phyloP scores from a whole-genome alignment of 2,797 vertebrate genomes.

The Macrochelys suwanniensis region DNA sequence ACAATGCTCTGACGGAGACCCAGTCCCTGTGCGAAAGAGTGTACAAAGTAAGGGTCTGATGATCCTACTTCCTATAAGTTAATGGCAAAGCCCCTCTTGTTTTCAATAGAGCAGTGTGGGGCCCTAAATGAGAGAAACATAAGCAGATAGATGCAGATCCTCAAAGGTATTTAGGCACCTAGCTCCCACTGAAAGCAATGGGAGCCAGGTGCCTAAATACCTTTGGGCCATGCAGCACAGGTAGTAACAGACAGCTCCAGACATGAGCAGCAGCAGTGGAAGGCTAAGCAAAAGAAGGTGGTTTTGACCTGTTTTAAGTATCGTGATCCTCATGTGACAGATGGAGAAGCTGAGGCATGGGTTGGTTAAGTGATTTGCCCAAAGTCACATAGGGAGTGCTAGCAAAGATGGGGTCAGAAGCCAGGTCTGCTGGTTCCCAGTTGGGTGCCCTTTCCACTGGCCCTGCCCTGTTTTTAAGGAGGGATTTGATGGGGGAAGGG shows the following conservation, averaged over 20 bases:
- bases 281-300: not conserved
- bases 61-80: not conserved
- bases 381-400: not conserved
- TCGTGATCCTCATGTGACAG: not conserved
- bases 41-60: not conserved
- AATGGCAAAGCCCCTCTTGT: not conserved
- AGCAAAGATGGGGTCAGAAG: not conserved
- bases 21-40: not conserved
- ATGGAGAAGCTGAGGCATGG: not conserved
- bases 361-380: not conserved
- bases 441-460: not conserved
- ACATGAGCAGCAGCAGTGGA: not conserved
- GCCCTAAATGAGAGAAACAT: not conserved
- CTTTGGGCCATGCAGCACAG: not conserved
- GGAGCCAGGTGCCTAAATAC: not conserved
- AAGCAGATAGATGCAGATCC: not conserved
- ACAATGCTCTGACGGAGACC: not conserved
- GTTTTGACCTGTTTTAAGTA: accelerated
- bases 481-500: not conserved
- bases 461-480: not conserved
- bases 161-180: not conserved
- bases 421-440: not conserved
- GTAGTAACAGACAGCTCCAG: not conserved
- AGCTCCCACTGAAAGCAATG: not conserved
- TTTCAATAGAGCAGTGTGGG: not conserved